These are phyloP conservation scores for Myotis daubentonii DNA, from an alignment of 2,797 vertebrate species.

Conservation along the genomic window DNA sequence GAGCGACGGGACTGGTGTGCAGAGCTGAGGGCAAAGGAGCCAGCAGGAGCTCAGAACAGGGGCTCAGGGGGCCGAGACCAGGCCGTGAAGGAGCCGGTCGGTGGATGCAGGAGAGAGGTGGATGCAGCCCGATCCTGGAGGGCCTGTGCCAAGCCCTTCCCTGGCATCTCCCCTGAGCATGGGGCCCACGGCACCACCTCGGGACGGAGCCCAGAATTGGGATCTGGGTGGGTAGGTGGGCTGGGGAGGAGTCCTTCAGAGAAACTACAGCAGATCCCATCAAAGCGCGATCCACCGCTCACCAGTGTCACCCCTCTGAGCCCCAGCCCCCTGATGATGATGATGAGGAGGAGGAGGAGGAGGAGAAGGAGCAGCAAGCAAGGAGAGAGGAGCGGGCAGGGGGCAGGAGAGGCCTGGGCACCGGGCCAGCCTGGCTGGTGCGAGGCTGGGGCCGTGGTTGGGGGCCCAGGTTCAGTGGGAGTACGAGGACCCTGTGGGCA, in stretches of 20 bases:
- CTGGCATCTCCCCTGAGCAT: fast-evolving
- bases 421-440: fast-evolving
- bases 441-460: fast-evolving
- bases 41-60: fast-evolving
- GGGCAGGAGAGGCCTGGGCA: not conserved
- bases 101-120: no score
- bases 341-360: no score
- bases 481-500: not conserved
- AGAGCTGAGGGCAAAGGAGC: not conserved
- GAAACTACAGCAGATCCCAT: not conserved
- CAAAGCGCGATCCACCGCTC: not conserved
- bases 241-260: not conserved
- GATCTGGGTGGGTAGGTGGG: not conserved
- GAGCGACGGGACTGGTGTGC: fast-evolving
- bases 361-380: no score
- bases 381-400: not conserved
- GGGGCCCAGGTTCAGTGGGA: no score
- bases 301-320: not conserved
- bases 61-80: not conserved
- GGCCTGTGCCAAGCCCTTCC: not conserved
- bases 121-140: fast-evolving
- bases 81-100: fast-evolving
- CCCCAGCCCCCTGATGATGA: not conserved
- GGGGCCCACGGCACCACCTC: fast-evolving
- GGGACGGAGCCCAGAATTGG: not conserved